Conservation (phyloP, 2,888 invertebrate species). For the Meteorus cinctellus region DNA sequence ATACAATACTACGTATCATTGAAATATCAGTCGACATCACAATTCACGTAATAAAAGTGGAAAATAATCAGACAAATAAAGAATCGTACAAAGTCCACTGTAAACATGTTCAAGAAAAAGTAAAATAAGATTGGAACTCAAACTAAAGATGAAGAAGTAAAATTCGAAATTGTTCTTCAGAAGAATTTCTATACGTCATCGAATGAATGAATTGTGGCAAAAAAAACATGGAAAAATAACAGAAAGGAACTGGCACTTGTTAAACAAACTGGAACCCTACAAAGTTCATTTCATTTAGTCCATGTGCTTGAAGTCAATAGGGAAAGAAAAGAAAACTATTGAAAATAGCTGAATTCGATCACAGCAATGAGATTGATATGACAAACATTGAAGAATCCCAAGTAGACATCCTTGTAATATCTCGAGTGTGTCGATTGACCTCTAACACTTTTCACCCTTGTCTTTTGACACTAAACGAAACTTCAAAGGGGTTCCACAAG, state of each 20-base stretch:
- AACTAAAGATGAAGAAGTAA: not conserved
- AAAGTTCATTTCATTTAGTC: not conserved
- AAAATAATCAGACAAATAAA: not conserved
- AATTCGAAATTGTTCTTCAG: not conserved
- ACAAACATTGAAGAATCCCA: conserved; percentile 16
- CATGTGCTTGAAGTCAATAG: conserved; percentile 2
- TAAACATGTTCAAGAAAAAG: not conserved
- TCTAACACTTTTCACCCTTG: conserved; percentile 11
- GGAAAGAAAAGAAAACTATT: not conserved
- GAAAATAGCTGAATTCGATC: not conserved
- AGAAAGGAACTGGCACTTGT: not conserved
- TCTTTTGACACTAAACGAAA: conserved; percentile 19
- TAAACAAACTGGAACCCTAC: not conserved
- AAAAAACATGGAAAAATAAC: not conserved
- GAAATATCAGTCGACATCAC: not conserved
- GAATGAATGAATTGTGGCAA: not conserved
- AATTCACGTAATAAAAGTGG: not conserved
- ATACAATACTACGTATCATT: not conserved
- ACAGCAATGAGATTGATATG: conserved; percentile 24
- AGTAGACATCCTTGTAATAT: not conserved
- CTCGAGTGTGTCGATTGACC: conserved; percentile 23
- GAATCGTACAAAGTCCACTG: not conserved
- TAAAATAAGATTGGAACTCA: not conserved
- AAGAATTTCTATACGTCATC: not conserved
- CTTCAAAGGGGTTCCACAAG: conserved; percentile 32